Percentiles rank a stretch among this genome's conserved stretches.
Conservation (phyloP, 1,140 invertebrate genomes). For the Theocolax elegans region DNA sequence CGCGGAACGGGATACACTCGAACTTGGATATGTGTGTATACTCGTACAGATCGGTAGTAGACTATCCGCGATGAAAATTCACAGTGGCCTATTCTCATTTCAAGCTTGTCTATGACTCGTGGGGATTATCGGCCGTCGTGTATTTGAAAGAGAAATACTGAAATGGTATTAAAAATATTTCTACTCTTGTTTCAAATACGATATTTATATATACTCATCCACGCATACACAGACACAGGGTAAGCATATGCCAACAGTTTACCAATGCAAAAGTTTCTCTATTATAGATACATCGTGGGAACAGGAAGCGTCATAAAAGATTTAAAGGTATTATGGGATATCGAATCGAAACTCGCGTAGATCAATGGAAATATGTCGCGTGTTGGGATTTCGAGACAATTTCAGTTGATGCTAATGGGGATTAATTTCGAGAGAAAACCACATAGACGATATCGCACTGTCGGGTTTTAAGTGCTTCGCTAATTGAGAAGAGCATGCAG, state of each 20-base stretch:
- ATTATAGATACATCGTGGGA: too few species aligned
- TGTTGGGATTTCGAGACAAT: background rate
- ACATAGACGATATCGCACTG: too few species aligned
- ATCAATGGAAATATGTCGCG: background rate
- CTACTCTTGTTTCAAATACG: too few species aligned
- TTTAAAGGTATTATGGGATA: too few species aligned
- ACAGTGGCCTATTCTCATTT: background rate
- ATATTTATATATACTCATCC: too few species aligned
- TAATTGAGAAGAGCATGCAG: background rate
- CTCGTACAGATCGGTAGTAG: too few species aligned
- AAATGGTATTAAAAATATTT: background rate
- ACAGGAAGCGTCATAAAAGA: too few species aligned
- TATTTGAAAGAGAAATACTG: background rate
- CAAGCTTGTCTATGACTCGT: background rate
- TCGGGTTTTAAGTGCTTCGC: too few species aligned
- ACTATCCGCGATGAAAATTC: background rate
- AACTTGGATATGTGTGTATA: background rate
- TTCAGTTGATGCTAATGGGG: background rate
- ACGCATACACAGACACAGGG: too few species aligned
- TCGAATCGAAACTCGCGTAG: too few species aligned
- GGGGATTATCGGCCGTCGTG: background rate
- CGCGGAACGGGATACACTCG: too few species aligned
- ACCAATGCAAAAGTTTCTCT: background rate
- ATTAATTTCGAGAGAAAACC: slow-evolving; percentile 13
- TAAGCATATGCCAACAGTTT: too few species aligned